Conservation (phyloP, 2,797 vertebrate species). For the Thripadectes ignobilis region DNA sequence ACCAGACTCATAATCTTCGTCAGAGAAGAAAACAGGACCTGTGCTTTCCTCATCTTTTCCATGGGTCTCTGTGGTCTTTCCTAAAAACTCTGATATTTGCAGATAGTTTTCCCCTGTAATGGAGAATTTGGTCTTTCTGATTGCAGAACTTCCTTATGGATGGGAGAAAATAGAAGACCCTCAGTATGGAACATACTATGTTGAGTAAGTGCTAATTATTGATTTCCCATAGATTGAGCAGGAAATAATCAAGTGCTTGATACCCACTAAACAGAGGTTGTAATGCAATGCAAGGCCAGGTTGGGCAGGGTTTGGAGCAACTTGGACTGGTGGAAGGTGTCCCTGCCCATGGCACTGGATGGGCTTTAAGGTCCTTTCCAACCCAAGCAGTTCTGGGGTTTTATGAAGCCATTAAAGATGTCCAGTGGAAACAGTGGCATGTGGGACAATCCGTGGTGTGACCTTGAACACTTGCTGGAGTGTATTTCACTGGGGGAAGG, state of each 20-base stretch:
- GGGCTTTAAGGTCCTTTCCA: background rate
- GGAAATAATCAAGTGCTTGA: background rate
- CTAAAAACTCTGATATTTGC: background rate
- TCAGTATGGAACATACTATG: slow-evolving; percentile 94
- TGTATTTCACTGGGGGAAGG: background rate
- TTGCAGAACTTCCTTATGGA: slow-evolving; percentile 95
- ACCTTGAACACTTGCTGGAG: background rate
- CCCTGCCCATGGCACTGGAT: background rate
- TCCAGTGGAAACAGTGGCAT: background rate
- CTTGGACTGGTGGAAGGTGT: background rate
- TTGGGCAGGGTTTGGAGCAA: background rate
- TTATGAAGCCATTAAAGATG: background rate
- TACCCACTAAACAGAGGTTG: background rate
- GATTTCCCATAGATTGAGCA: background rate
- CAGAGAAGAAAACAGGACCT: background rate
- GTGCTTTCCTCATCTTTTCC: background rate
- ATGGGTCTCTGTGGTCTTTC: background rate
- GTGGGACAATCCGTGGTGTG: background rate
- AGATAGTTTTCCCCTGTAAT: background rate
- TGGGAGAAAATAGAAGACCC: slow-evolving; percentile 99
- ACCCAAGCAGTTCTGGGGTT: background rate
- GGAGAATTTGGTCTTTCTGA: slow-evolving; percentile 22
- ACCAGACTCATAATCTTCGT: background rate
- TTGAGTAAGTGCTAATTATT: slow-evolving; percentile 88
- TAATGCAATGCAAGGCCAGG: background rate